Evolutionary conservation across 2,888 invertebrate species (phyloP).

Genomic region (Hydrotaea cyrtoneurina): DNA sequence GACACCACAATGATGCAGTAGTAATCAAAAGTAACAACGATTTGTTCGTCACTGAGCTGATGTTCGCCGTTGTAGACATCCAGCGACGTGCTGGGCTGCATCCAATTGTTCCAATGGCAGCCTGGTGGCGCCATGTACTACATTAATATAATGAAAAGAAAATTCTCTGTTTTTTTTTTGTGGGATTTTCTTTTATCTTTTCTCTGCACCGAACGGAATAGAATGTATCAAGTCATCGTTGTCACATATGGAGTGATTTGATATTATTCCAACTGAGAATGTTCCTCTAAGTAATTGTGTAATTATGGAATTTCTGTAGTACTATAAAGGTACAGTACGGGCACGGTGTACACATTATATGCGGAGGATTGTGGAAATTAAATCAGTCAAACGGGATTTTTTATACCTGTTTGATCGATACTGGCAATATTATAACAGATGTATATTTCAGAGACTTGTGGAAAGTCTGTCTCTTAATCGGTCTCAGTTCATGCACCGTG

Average conservation of each 20-base stretch:
- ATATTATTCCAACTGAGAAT: neutral
- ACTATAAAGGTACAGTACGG: too few species aligned
- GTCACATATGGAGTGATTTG: slow-evolving; percentile 53
- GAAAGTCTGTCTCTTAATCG: too few species aligned
- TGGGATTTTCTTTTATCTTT: slow-evolving; percentile 17
- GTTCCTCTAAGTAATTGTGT: neutral
- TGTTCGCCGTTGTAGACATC: neutral
- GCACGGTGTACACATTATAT: too few species aligned
- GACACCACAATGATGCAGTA: slow-evolving; percentile 62
- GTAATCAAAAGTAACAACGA: slow-evolving; percentile 12
- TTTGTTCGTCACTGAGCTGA: neutral
- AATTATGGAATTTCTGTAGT: neutral
- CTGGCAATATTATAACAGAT: too few species aligned
- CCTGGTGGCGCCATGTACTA: slow-evolving; percentile 61
- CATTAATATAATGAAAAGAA: slow-evolving; percentile 56
- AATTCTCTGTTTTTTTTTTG: slow-evolving; percentile 38
- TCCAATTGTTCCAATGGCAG: slow-evolving; percentile 52
- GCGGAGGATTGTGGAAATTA: too few species aligned
- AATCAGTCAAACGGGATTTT: too few species aligned
- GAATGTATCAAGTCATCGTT: slow-evolving; percentile 62
- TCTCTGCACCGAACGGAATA: slow-evolving; percentile 11
- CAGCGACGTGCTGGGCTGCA: slow-evolving; percentile 51
- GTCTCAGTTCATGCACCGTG: too few species aligned
- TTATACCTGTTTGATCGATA: too few species aligned
- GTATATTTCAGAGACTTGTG: too few species aligned